phyloP scores from a whole-genome alignment of 92 coral and sea anemone species.

The Hydrozoanthus gracilis region DNA sequence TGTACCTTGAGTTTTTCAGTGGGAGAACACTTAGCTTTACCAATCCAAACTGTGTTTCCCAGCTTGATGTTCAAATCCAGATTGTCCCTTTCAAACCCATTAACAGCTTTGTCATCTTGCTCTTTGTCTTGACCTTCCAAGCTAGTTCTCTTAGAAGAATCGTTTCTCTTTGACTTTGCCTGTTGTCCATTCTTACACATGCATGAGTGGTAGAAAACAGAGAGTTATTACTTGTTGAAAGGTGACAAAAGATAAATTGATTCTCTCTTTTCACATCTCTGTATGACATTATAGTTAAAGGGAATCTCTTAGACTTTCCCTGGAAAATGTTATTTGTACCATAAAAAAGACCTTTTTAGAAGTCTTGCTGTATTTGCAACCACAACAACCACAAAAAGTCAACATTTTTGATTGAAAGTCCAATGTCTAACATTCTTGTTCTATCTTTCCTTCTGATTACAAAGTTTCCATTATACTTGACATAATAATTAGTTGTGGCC shows the following conservation, averaged over 20 bases:
- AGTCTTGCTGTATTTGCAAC: no score
- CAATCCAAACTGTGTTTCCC: slow-evolving; percentile 13
- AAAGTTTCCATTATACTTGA: no score
- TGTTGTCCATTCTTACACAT: not conserved
- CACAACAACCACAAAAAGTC: no score
- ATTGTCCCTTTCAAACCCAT: slow-evolving; percentile 31
- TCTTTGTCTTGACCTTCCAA: not conserved
- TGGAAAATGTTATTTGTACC: no score
- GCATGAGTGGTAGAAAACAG: not conserved
- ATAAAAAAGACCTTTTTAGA: no score
- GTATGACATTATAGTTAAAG: no score
- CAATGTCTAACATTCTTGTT: no score
- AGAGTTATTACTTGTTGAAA: not conserved
- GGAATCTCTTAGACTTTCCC: no score
- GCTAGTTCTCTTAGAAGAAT: not conserved
- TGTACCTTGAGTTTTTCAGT: slow-evolving; percentile 27
- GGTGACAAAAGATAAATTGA: not conserved
- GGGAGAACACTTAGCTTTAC: not conserved
- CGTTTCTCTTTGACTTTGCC: not conserved
- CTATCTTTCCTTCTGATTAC: no score
- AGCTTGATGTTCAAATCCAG: slow-evolving; percentile 12
- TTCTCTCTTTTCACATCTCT: not conserved
- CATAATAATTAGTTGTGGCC: no score
- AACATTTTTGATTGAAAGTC: no score
- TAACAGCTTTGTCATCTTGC: not conserved